Conservation (phyloP, 1,140 invertebrate species). For the Sweltsa coloradensis region DNA sequence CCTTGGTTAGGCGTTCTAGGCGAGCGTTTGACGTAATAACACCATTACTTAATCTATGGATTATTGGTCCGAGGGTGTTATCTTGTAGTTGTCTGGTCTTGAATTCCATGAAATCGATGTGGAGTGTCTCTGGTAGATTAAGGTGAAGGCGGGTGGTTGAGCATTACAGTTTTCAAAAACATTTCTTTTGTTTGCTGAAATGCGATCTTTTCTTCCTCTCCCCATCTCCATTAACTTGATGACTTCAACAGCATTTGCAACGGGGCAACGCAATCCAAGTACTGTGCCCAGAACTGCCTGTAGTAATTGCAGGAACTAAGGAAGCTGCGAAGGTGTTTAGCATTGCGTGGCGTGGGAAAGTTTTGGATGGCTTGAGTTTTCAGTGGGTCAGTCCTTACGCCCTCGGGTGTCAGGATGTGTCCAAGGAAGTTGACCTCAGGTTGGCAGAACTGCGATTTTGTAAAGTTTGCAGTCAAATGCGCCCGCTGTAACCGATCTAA, state of each 20-base stretch:
- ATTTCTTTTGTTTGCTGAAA: too few species aligned
- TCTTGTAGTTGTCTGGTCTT: too few species aligned
- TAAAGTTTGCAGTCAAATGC: constrained; percentile 17
- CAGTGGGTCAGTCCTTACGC: constrained; percentile 4
- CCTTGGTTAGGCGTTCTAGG: too few species aligned
- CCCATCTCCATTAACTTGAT: neutral
- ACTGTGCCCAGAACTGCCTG: neutral
- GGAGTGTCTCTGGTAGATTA: too few species aligned
- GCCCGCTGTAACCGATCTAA: constrained; percentile 13
- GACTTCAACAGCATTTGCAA: neutral
- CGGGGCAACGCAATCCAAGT: neutral
- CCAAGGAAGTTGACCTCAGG: constrained; percentile 12
- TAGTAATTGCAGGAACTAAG: constrained; percentile 16
- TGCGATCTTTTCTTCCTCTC: too few species aligned
- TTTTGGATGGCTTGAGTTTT: constrained; percentile 7
- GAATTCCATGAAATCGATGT: too few species aligned
- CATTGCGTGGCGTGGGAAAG: constrained; percentile 11
- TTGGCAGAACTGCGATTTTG: constrained; percentile 17
- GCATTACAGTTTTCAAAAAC: too few species aligned
- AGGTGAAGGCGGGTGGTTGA: too few species aligned
- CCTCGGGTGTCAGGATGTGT: constrained; percentile 6
- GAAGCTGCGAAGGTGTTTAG: constrained; percentile 13
- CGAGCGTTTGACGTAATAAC: too few species aligned
- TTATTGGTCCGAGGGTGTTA: too few species aligned
- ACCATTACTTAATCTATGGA: too few species aligned